Base-by-base conservation (phyloP, 2,113 vertebrate species). In the Periophthalmodon schlosseri region DNA sequence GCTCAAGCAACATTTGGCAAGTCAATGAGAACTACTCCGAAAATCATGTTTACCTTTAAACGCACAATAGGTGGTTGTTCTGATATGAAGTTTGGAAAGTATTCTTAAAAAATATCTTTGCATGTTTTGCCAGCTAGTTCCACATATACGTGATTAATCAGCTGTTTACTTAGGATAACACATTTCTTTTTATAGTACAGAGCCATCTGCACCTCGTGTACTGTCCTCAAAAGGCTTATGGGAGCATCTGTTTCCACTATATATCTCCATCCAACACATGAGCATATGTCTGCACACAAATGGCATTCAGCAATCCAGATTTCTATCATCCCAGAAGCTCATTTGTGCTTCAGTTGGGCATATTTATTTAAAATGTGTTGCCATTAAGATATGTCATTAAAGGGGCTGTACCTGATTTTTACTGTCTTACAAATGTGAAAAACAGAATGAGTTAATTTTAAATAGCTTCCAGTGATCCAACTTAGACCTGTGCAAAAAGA, bases 221-320 rank as follows among this genome's bases (percentile, higher is more conserved):
- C 33, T 39, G 63, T 65, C 63, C 63, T 65, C 33, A 39, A 44
- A 65, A 44, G 63, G 34, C 63, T 65, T 65, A 39, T 65, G 20
- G 33, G 63, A 44, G 63, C 63, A 65, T 65, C 63, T 65, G 63
- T 65, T 65, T 44, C 63, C 33, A 65, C 33, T n/a, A 39, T 39
- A 65, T 65, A 39, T 65, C 63, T 65, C 39, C 63, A 65, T 65
- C 34, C 34, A 65, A 39, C 63, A 44, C 34, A 65, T n/a, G 63
- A 65, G 33, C 18, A 39, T 39, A 65, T 65, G 63, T 65, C 63
- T 5, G 34, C 63, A 44, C 34, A 44, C 63, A 65, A 39, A 65
- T 65, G 34, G 63, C 63, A 39, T 39, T n/a, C 63, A 65, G 63
- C 16, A n/a, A 18, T 65, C 36, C 63, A 64, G n/a, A 65, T 39